Evolutionary conservation across 2,113 vertebrate genomes (phyloP).

Genomic region (Fukomys damarensis): DNA sequence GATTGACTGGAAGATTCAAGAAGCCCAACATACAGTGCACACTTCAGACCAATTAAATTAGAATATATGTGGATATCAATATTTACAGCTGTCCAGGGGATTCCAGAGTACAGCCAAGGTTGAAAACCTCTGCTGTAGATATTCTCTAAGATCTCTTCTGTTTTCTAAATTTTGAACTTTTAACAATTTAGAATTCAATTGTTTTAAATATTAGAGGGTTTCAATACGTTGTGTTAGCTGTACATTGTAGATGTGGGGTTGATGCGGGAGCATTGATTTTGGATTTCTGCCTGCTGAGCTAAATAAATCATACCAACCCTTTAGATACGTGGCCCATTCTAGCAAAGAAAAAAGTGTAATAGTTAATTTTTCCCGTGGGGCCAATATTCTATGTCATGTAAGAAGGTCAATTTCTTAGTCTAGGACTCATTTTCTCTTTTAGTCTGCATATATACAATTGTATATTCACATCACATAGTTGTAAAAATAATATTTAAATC

Average conservation of each 20-base stretch:
- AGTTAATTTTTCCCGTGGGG: background rate
- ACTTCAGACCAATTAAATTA: background rate
- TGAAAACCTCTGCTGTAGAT: background rate
- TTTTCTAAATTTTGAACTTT: background rate
- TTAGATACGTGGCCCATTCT: background rate
- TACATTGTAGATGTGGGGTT: background rate
- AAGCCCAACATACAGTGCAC: background rate
- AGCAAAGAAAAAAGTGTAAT: background rate
- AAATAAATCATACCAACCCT: background rate
- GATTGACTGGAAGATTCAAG: background rate
- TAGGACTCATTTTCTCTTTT: background rate
- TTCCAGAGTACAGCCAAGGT: background rate
- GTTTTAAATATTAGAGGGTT: background rate
- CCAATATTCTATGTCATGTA: background rate
- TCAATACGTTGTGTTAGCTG: background rate
- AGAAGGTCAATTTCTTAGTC: background rate
- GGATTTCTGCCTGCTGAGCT: background rate
- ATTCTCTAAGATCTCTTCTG: background rate
- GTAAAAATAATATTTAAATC: background rate
- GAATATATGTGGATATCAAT: background rate
- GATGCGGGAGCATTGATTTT: background rate
- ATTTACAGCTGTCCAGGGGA: background rate
- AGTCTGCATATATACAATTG: background rate
- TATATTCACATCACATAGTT: background rate
- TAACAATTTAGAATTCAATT: background rate